These are phyloP conservation scores for Anseranas semipalmata DNA, from an alignment of 2,113 vertebrate genomes.

Conservation along the genomic window DNA sequence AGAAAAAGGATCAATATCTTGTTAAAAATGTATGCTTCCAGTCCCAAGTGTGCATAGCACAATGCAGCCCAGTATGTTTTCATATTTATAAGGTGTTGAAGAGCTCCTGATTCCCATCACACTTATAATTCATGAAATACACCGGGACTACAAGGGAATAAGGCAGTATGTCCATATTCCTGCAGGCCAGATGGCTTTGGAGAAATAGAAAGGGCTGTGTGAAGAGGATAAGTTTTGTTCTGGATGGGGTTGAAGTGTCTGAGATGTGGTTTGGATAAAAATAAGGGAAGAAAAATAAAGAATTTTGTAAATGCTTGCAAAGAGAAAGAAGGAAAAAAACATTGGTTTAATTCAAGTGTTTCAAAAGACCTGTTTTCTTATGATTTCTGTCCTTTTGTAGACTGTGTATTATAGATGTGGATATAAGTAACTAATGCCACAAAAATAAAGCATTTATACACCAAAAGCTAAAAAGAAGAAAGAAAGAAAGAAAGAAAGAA, in stretches of 20 bases:
- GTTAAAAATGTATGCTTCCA: not conserved
- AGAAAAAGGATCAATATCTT: not conserved
- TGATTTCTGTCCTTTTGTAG: not conserved
- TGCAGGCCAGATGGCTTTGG: not conserved
- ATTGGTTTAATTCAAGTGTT: not conserved
- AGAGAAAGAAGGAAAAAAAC: not conserved
- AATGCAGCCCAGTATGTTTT: not conserved
- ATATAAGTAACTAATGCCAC: not conserved
- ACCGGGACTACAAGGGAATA: not conserved
- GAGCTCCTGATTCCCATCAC: not conserved
- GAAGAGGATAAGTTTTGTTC: not conserved
- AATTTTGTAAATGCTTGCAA: not conserved
- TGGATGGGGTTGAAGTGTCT: not conserved
- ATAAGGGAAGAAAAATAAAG: not conserved
- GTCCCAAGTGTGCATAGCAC: accelerated
- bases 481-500: not conserved
- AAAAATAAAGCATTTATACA: not conserved
- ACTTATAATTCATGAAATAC: not conserved
- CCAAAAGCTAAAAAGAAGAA: not conserved
- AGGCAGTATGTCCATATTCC: not conserved
- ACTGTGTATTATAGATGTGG: not conserved
- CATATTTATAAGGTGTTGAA: not conserved
- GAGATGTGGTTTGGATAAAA: constrained; percentile 29
- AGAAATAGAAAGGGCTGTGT: not conserved
- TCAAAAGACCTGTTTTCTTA: not conserved